Evolutionary conservation across 2,888 invertebrate species (phyloP).

Genomic region (Epinotia demarniana): DNA sequence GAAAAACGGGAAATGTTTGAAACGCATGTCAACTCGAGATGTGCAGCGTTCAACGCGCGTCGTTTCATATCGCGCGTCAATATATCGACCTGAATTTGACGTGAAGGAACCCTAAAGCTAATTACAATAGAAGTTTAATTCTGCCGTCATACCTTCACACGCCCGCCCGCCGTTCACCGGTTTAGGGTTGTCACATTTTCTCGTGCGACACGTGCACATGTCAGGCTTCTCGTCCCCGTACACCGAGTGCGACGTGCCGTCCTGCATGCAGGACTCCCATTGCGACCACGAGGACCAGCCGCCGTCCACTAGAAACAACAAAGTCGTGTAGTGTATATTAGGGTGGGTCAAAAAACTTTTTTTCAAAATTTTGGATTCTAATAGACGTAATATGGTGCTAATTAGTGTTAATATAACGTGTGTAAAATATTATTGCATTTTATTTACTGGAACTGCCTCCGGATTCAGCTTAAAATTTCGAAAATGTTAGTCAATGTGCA

Average conservation of each 20-base stretch:
- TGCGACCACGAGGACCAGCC: conserved; percentile 95
- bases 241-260: conserved; percentile 72
- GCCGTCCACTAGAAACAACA: conserved; percentile 86
- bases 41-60: background rate
- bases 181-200: conserved; percentile 93
- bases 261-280: conserved; percentile 92
- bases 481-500: no score
- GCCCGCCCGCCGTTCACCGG: conserved; percentile 90
- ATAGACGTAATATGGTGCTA: no score
- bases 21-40: no score
- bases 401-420: no score
- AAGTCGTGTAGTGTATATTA: background rate
- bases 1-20: no score
- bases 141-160: conserved; percentile 83
- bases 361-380: no score
- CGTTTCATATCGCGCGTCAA: background rate
- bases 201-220: conserved; percentile 90
- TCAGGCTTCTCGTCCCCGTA: conserved; percentile 85
- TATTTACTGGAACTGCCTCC: no score
- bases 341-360: no score
- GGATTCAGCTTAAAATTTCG: no score
- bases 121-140: background rate
- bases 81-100: no score
- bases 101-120: background rate
- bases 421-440: no score